Percentiles rank a stretch among this genome's conserved stretches.
phyloP scores from a whole-genome alignment of 2,888 invertebrate species.

The Tupiocoris notatus region DNA sequence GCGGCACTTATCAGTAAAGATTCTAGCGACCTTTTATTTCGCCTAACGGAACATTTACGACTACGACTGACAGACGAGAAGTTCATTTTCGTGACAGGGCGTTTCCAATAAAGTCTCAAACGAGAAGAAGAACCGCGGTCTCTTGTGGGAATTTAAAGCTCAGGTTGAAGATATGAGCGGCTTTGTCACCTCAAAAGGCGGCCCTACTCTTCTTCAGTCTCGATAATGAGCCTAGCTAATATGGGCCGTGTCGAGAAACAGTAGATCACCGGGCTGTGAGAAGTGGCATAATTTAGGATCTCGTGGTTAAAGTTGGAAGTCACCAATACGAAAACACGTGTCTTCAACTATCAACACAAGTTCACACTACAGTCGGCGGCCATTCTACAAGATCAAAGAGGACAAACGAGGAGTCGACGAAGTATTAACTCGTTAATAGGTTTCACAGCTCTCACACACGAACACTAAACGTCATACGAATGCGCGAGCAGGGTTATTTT shows the following conservation, averaged over 20 bases:
- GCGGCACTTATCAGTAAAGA: no score
- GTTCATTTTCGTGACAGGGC: no score
- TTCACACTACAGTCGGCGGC: neutral
- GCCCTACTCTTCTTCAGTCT: neutral
- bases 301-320: no score
- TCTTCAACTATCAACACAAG: neutral
- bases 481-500: neutral
- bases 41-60: no score
- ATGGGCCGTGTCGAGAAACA: conserved; percentile 16
- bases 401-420: conserved; percentile 1
- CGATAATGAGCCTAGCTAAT: conserved; percentile 12
- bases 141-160: neutral
- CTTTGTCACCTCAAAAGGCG: neutral
- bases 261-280: conserved; percentile 12
- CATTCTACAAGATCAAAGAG: conserved; percentile 22
- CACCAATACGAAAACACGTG: neutral
- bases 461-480: neutral
- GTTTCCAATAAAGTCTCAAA: neutral
- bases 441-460: neutral
- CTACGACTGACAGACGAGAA: no score
- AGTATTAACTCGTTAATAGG: conserved; percentile 31
- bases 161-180: neutral
- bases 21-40: no score
- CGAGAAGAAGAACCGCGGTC: neutral
- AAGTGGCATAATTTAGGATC: neutral